Evolutionary conservation across 2,113 vertebrate genomes (phyloP).

Genomic region (Gymnocephalus cernua): DNA sequence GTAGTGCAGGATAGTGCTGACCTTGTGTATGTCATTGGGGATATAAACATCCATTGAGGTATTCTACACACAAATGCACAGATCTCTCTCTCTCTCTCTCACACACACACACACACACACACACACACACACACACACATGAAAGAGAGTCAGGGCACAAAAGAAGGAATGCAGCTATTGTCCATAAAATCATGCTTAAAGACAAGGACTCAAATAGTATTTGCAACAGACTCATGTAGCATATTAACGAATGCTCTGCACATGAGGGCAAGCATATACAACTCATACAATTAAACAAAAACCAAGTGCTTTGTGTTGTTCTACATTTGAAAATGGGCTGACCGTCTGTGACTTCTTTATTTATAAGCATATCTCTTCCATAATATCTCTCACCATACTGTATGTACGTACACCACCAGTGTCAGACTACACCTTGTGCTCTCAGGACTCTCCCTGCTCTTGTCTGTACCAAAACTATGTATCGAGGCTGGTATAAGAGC

Average conservation of each 20-base stretch:
- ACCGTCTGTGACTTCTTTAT: neutral
- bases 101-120: constrained; percentile 17
- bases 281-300: neutral
- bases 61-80: constrained; percentile 47
- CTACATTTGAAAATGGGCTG: constrained; percentile 14
- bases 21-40: constrained; percentile 74
- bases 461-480: neutral
- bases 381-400: neutral
- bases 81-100: constrained; percentile 7
- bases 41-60: constrained; percentile 53
- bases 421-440: neutral
- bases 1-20: constrained; percentile 55
- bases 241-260: neutral
- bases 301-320: neutral
- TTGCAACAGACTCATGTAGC: neutral
- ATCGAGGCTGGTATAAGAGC: constrained; percentile 1
- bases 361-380: neutral
- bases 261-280: neutral
- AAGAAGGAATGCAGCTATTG: neutral
- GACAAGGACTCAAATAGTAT: neutral
- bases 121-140: constrained; percentile 2
- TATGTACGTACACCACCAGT: neutral
- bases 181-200: constrained; percentile 1
- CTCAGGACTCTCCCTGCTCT: neutral
- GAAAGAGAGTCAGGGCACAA: constrained; percentile 1